Conservation (phyloP, 53 echinoderm and acorn worm species). For the Astropecten irregularis region DNA sequence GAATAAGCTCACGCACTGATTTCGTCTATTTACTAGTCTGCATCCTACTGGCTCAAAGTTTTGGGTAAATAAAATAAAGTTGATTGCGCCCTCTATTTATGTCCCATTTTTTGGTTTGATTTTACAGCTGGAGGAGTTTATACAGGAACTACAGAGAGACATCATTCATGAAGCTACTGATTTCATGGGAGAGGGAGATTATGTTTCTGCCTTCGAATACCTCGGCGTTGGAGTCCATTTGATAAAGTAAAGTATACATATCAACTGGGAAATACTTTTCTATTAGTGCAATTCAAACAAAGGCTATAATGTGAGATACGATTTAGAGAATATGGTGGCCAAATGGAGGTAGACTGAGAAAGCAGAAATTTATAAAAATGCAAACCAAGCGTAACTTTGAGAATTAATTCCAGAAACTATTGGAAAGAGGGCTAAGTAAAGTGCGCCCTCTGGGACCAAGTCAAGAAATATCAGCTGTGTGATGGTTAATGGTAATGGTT, state of each 20-base stretch:
- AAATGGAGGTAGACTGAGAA: background rate
- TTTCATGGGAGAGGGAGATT: background rate
- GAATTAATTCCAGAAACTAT: too few relatives aligned
- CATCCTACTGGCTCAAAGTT: too few relatives aligned
- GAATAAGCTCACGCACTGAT: too few relatives aligned
- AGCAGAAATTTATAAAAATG: background rate
- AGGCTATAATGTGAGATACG: background rate
- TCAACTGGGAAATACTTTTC: background rate
- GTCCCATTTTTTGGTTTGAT: too few relatives aligned
- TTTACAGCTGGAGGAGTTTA: background rate
- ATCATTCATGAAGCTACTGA: background rate
- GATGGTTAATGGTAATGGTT: too few relatives aligned
- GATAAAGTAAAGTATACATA: background rate
- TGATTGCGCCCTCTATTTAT: too few relatives aligned
- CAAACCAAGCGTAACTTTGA: background rate
- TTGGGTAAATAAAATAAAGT: too few relatives aligned
- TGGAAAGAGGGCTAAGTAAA: too few relatives aligned
- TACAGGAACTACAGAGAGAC: background rate
- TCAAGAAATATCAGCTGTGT: too few relatives aligned
- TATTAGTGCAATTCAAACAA: background rate
- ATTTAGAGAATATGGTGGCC: background rate
- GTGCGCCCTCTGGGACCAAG: too few relatives aligned
- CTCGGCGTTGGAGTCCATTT: background rate
- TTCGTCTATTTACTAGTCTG: too few relatives aligned
- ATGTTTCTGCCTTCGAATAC: background rate